phyloP scores from a whole-genome alignment of 2,888 invertebrate species.

The Erebia epiphron region DNA sequence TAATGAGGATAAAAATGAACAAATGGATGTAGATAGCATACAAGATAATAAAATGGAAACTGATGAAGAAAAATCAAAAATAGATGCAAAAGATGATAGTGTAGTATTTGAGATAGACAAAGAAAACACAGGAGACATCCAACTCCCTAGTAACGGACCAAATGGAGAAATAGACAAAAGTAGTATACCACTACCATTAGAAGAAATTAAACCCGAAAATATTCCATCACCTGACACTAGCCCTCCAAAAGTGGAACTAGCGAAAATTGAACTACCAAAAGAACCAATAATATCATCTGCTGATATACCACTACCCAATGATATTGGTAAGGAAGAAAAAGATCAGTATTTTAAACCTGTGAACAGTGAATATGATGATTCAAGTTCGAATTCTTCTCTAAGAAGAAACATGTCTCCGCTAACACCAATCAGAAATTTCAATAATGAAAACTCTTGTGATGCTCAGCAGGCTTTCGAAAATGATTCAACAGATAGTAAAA shows the following conservation, averaged over 20 bases:
- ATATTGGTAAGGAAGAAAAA: constrained; percentile 52
- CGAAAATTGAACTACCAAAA: constrained; percentile 64
- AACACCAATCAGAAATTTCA: constrained; percentile 74
- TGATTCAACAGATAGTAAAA: constrained; percentile 57
- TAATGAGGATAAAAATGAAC: constrained; percentile 69
- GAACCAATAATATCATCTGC: constrained; percentile 50
- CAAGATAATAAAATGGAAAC: constrained; percentile 55
- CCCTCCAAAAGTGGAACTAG: constrained; percentile 69
- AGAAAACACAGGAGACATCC: constrained; percentile 81
- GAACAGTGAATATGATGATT: constrained; percentile 67
- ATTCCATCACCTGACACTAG: constrained; percentile 59
- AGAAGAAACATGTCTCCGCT: constrained; percentile 76
- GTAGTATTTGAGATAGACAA: constrained; percentile 54
- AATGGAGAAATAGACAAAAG: constrained; percentile 59
- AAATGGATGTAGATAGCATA: constrained; percentile 53
- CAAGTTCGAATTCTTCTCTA: constrained; percentile 72
- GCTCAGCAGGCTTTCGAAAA: constrained; percentile 77
- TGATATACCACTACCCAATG: constrained; percentile 64
- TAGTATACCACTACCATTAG: constrained; percentile 59
- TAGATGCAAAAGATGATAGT: constrained; percentile 50
- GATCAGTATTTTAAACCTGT: constrained; percentile 65
- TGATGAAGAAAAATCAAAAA: constrained; percentile 58
- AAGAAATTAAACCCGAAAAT: constrained; percentile 68
- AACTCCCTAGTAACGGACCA: constrained; percentile 59
- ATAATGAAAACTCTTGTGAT: constrained; percentile 76